Evolutionary conservation across 2,888 invertebrate genomes (phyloP).

Genomic region (Idaea straminata): DNA sequence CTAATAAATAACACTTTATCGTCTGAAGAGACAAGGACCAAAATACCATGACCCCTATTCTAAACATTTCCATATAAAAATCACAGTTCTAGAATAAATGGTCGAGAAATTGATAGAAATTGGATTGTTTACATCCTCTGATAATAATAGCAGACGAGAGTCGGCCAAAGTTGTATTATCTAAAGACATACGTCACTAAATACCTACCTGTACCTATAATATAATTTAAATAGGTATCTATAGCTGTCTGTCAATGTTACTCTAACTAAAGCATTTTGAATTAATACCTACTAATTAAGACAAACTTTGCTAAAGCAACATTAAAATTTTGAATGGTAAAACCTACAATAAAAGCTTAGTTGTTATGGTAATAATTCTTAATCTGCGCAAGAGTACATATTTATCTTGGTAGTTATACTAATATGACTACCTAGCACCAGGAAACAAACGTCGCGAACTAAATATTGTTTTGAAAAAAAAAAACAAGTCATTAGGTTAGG

Average conservation of each 20-base stretch:
- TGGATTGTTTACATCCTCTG: constrained; percentile 46
- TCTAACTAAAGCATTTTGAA: too few species aligned
- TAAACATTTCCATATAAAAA: constrained; percentile 25
- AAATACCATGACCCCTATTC: constrained; percentile 46
- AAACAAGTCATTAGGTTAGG: constrained; percentile 10
- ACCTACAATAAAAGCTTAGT: too few species aligned
- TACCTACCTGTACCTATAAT: too few species aligned
- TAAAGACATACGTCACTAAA: background rate
- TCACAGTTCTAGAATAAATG: constrained; percentile 33
- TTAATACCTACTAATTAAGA: too few species aligned
- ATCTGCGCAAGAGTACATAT: too few species aligned
- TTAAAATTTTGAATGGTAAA: too few species aligned
- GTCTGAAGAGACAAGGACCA: constrained; percentile 54
- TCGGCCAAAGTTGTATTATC: constrained; percentile 22
- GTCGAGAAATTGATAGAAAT: constrained; percentile 43
- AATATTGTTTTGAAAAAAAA: constrained; percentile 21
- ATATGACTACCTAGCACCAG: too few species aligned
- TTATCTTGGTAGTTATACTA: too few species aligned
- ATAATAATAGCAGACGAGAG: constrained; percentile 35
- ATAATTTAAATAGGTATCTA: too few species aligned
- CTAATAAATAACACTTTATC: constrained; percentile 73
- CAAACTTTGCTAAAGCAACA: too few species aligned
- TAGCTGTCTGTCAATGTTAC: too few species aligned
- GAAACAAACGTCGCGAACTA: background rate
- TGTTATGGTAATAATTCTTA: too few species aligned